phyloP scores from a whole-genome alignment of 1,140 invertebrate species.

The Eumeta japonica region DNA sequence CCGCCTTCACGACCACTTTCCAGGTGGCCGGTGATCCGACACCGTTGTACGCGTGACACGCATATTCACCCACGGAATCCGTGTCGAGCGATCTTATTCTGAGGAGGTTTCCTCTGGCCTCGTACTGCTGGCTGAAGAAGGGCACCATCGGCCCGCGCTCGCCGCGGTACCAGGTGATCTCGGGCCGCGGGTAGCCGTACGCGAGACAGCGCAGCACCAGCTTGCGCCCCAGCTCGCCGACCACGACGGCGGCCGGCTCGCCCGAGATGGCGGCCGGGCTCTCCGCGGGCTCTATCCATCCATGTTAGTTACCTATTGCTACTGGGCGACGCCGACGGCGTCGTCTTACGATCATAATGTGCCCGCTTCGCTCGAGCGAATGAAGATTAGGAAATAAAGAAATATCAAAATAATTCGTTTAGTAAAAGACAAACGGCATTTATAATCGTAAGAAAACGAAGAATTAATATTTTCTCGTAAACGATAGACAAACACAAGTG shows the following conservation, averaged over 20 bases:
- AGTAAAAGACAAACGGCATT: too few relatives aligned
- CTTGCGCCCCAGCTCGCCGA: conserved; percentile 70
- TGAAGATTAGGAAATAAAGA: too few relatives aligned
- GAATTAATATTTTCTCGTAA: too few relatives aligned
- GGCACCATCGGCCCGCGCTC: conserved; percentile 64
- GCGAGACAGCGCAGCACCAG: conserved; percentile 77
- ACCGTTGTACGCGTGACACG: conserved; percentile 85
- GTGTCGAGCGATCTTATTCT: conserved; percentile 70
- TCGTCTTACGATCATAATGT: background rate
- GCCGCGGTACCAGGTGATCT: conserved; percentile 86
- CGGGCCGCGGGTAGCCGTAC: conserved; percentile 76
- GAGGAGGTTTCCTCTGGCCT: conserved; percentile 73
- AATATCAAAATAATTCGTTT: too few relatives aligned
- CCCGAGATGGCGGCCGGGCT: conserved; percentile 54
- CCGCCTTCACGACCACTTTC: conserved; percentile 69
- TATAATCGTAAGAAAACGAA: too few relatives aligned
- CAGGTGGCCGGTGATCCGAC: conserved; percentile 73
- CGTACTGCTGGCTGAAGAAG: conserved; percentile 67
- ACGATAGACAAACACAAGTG: too few relatives aligned
- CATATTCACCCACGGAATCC: conserved; percentile 76
- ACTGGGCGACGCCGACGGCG: too few relatives aligned
- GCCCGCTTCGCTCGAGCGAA: background rate
- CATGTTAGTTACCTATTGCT: conserved; percentile 35
- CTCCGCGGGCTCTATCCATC: conserved; percentile 53
- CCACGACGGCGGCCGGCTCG: conserved; percentile 61